Evolutionary conservation across 2,888 invertebrate genomes (phyloP), one percentile per base, ranked within the genome.

Genomic region (Parasteatoda lunata): DNA sequence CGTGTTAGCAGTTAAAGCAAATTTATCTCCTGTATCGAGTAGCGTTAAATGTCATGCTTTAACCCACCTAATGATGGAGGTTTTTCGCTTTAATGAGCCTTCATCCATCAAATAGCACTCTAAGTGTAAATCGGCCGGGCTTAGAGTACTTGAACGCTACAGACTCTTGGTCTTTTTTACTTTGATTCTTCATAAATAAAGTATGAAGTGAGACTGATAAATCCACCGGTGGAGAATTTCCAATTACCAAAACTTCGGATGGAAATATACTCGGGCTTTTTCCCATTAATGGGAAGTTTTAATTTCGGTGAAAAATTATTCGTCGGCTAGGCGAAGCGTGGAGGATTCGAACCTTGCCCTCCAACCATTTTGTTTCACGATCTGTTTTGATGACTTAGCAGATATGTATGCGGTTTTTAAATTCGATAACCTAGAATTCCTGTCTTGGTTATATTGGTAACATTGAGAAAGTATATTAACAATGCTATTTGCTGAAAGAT

Each of bases 1-100:
- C 80, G 80, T 85, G 85, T 85, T 84, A 84, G 84, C 84, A 79
- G 84, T 84, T 85, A 85, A 85, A 80, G 85, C 85, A 85, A 80
- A 85, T 85, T 85, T 85, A 85, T 85, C 85, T 85, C 85, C 79
- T 80, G 85, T 85, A 85, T 85, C 85, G 85, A 52, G 64, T 79
- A 68, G 78, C 84, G 78, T 73, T 75, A 78, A 73, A 69, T 85
- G 80, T 80, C 84, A 84, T 69, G 84, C 78, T 49, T 48, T 84
- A 75, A 79, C 78, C 82, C 75, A 4, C 75, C 73, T 81, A 71
- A 80, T 80, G 75, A 73, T 70, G 75, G 75, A 49, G 77, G 79
- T 70, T 78, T 52, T 30, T 45, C 59, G 68, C 71, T 75, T 76
- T 85, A 85, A 85, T 80, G 85, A 85, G 85, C 48, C 15, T 13